Evolutionary conservation across 2,113 vertebrate species (phyloP), one percentile per base, ranked within the genome.

Genomic region (Sigmodon hispidus): DNA sequence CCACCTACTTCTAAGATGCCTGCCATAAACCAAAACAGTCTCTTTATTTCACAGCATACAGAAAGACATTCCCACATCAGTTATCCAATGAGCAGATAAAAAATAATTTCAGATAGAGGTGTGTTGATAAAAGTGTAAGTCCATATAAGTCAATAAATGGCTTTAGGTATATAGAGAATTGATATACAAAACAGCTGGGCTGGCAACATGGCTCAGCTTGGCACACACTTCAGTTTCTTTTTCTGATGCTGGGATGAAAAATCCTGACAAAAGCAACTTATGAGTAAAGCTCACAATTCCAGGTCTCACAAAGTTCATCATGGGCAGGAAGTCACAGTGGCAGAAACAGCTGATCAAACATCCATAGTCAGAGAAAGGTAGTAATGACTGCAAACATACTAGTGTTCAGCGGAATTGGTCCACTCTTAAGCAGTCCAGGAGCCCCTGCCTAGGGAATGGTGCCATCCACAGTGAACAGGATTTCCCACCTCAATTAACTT

Each of bases 81-180:
- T 48, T 88, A 10, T 89, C 73, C 34, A 73, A 52, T 34, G 45
- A 91, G 22, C 22, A 75, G 40, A 52, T 88, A 26, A 16, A 90
- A 94, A 88, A 69, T 80, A 1, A 77, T 63, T 69, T n/a, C 29
- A 93, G 43, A 63, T 7, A 63, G 70, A 95, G 16, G 40, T 80
- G 10, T 4, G n/a, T 79, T 85, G 48, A 91, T n/a, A 87, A n/a
- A 59, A 24, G 5, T 21, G 6, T 48, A 70, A 34, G 29, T 5
- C 26, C 65, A 57, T 63, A 61, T 79, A 88, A 96, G 55, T 4
- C 45, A 84, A 59, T 59, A 67, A 83, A 36, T 81, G 13, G 48
- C 10, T 48, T 92, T 75, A 57, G n/a, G 67, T 43, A 76, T 69
- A 85, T 89, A 45, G 91, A 89, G 43, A 94, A 85, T 83, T 84